Evolutionary conservation across 53 echinoderm and acorn worm genomes (phyloP).

Genomic region (Stichopus horrens): DNA sequence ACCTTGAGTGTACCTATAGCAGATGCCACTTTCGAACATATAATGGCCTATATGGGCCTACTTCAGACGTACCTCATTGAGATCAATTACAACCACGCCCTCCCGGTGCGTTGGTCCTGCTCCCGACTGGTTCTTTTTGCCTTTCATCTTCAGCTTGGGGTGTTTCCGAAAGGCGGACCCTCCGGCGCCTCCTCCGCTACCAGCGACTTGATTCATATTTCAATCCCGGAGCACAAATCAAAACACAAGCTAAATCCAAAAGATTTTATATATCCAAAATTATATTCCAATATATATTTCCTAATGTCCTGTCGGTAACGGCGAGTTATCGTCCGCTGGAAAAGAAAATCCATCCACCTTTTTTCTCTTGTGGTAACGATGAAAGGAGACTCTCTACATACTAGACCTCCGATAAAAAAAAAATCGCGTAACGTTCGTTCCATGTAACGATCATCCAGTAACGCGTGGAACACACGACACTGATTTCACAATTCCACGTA

Average conservation of each 20-base stretch:
- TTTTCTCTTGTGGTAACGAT: no score
- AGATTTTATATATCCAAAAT: neutral
- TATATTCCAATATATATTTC: slow-evolving; percentile 11
- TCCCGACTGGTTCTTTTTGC: slow-evolving; percentile 1
- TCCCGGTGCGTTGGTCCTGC: slow-evolving; percentile 18
- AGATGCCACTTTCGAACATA: no score
- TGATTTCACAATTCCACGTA: no score
- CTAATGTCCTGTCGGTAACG: neutral
- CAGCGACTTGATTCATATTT: slow-evolving; percentile 42
- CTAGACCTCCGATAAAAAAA: no score
- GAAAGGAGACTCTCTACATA: no score
- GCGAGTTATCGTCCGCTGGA: no score
- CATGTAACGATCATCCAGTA: no score
- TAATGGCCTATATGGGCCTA: neutral
- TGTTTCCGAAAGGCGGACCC: neutral
- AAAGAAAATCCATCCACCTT: no score
- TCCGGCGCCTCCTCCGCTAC: slow-evolving; percentile 26
- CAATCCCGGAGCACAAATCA: neutral
- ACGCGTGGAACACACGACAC: no score
- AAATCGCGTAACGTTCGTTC: no score
- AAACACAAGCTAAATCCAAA: neutral
- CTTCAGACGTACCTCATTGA: slow-evolving; percentile 31
- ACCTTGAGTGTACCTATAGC: no score
- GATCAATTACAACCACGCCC: slow-evolving; percentile 22
- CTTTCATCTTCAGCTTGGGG: slow-evolving; percentile 6